Evolutionary conservation across 2,888 invertebrate species (phyloP), one percentile per base, ranked within the genome.

Genomic region (Meteorus cinctellus): DNA sequence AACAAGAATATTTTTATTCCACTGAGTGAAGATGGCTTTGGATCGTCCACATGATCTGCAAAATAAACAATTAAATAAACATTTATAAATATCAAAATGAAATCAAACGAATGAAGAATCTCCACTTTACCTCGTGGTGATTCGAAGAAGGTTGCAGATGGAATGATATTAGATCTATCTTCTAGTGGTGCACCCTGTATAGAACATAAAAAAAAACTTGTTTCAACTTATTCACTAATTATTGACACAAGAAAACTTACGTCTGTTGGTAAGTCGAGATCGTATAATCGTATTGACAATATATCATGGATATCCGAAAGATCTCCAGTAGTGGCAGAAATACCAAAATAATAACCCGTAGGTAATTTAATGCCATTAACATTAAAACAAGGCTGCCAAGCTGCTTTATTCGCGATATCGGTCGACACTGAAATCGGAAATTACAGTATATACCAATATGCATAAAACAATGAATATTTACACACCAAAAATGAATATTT

Each of bases 231-330:
- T 60, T 41, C n/a, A 24, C 27, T 36, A 5, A 4, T 14, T 14
- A 8, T 29, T 45, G 2, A 34, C 12, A 24, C 1, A 41, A 67
- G 72, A 73, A 55, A 74, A 85, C 90, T 90, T 88, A 92, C 92
- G 86, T 92, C 93, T 78, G 93, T 92, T 72, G 95, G 92, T 72
- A 94, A 90, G 86, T 98, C 98, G 76, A 99, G 91, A 88, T 99
- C 98, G 87, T 95, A 99, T 86, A 98, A 93, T 90, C 97, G 96
- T 78, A 99, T 92, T 1, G 97, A 95, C 79, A 97, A 92, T 78
- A 99, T 93, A 90, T 99, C 99, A 89, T 99, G 99, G 90, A 96
- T 97, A 91, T 99, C 99, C 78, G 96, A 95, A 63, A 99, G 91
- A 89, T 99, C 98, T 1, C 99, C 99, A 0, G 99, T 99, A 0